phyloP scores from a whole-genome alignment of 1,140 invertebrate genomes.

The Protaetia brevitarsis region DNA sequence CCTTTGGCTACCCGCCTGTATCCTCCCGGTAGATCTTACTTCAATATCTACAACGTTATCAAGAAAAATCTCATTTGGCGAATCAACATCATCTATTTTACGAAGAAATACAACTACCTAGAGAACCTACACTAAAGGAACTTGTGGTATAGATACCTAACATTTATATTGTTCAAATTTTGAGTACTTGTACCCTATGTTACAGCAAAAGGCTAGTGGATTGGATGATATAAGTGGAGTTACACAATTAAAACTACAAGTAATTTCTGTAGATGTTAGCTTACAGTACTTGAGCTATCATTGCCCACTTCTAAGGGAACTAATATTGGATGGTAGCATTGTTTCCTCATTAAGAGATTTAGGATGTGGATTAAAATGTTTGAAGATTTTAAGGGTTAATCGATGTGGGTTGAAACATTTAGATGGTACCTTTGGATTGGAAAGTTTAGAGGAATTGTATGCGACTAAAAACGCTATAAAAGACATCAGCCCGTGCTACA shows the following conservation, averaged over 20 bases:
- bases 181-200: conserved; percentile 22
- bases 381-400: conserved; percentile 60
- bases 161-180: background rate
- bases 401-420: conserved; percentile 61
- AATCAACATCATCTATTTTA: background rate
- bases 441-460: conserved; percentile 57
- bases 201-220: conserved; percentile 52
- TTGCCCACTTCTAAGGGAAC: conserved; percentile 56
- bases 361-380: conserved; percentile 60
- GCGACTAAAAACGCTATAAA: conserved; percentile 60
- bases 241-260: conserved; percentile 58
- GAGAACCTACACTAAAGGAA: conserved; percentile 19
- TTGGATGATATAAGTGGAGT: conserved; percentile 58
- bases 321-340: conserved; percentile 64
- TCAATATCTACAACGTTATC: background rate
- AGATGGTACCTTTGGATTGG: conserved; percentile 61
- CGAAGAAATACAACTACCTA: conserved; percentile 16
- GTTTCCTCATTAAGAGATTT: conserved; percentile 62
- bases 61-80: background rate
- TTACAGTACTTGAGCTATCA: conserved; percentile 58
- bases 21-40: background rate
- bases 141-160: conserved; percentile 15
- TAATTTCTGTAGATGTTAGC: conserved; percentile 59
- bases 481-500: conserved; percentile 56
- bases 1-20: background rate